Conservation (phyloP, 1,140 invertebrate species). For the Elymnias hypermnestra region DNA sequence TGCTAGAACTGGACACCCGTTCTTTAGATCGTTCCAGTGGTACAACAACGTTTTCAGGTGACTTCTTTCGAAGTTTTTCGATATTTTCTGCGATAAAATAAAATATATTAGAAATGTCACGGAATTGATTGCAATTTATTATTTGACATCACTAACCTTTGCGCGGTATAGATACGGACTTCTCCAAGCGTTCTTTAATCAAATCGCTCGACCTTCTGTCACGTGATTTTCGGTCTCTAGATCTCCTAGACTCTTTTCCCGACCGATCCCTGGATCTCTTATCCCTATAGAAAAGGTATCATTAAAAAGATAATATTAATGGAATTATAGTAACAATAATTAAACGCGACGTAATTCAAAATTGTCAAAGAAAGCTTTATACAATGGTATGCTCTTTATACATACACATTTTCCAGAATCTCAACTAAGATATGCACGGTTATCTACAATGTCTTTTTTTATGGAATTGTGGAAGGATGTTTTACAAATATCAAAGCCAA, state of each 20-base stretch:
- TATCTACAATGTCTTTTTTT: too few species aligned
- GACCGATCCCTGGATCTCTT: constrained; percentile 51
- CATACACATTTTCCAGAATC: too few species aligned
- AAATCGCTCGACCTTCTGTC: constrained; percentile 61
- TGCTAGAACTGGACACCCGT: constrained; percentile 66
- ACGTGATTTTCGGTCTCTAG: constrained; percentile 59
- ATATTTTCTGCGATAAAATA: constrained; percentile 41
- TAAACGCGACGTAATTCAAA: too few species aligned
- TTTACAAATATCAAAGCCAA: too few species aligned
- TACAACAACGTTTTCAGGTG: constrained; percentile 40
- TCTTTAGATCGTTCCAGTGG: constrained; percentile 55
- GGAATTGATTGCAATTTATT: not conserved
- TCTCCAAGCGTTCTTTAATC: constrained; percentile 67
- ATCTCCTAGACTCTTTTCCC: constrained; percentile 45
- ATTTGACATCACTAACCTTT: constrained; percentile 41
- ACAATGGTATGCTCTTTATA: too few species aligned
- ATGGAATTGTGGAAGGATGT: too few species aligned
- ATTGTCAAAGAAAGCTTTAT: too few species aligned
- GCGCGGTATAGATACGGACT: constrained; percentile 63
- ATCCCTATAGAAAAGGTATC: constrained; percentile 33
- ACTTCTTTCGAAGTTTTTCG: constrained; percentile 50
- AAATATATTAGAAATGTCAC: constrained; percentile 4
- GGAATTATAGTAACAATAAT: too few species aligned
- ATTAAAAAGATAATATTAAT: too few species aligned
- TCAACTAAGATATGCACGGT: too few species aligned